phyloP scores from a whole-genome alignment of 2,888 invertebrate genomes.

The Mythimna lalbum region DNA sequence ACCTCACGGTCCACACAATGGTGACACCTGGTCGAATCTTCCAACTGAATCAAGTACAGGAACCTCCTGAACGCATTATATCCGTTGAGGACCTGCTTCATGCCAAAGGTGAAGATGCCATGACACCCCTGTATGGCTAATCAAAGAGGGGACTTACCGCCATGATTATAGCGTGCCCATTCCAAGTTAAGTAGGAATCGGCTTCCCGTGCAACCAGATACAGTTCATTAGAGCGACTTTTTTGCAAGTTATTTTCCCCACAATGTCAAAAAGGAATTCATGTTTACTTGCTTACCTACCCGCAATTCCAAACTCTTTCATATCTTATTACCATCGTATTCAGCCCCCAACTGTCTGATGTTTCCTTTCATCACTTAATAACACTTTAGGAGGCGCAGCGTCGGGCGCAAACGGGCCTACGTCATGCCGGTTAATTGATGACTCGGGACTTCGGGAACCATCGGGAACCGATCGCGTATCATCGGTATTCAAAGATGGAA shows the following conservation, averaged over 20 bases:
- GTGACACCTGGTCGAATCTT: too few relatives aligned
- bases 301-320: background rate
- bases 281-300: background rate
- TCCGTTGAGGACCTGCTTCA: too few relatives aligned
- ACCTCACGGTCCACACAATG: too few relatives aligned
- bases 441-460: conserved; percentile 66
- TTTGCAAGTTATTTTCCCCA: background rate
- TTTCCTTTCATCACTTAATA: conserved; percentile 53
- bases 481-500: conserved; percentile 60
- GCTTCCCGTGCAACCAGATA: background rate
- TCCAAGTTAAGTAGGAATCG: background rate
- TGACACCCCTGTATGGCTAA: too few relatives aligned
- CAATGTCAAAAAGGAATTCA: background rate
- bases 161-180: too few relatives aligned
- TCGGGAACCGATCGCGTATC: conserved; percentile 57
- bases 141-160: too few relatives aligned
- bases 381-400: conserved; percentile 47
- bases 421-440: conserved; percentile 78
- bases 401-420: conserved; percentile 57
- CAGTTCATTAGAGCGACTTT: background rate
- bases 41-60: too few relatives aligned
- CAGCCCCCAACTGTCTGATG: conserved; percentile 7
- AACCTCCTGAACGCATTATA: too few relatives aligned
- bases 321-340: conserved; percentile 5
- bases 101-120: too few relatives aligned